Conservation (phyloP, 2,113 vertebrate species). For the Hassar affinis region DNA sequence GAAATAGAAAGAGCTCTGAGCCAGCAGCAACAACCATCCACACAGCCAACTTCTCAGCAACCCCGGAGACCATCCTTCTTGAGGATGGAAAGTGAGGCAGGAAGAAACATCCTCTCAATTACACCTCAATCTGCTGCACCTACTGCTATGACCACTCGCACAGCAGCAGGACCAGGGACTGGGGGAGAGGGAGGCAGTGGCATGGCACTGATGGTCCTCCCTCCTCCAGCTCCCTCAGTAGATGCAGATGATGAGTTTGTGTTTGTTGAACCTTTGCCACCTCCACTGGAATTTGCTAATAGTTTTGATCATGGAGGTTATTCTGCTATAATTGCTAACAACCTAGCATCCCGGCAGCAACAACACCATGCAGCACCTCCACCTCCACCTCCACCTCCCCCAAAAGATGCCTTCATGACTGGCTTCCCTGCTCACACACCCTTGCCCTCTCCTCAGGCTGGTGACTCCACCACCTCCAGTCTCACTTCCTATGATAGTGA, state of each 20-base stretch:
- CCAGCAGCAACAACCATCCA: conserved; percentile 49
- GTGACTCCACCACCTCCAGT: conserved; percentile 87
- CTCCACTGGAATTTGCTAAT: conserved; percentile 89
- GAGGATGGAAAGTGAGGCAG: conserved; percentile 74
- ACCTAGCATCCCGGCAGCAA: conserved; percentile 58
- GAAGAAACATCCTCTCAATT: conserved; percentile 70
- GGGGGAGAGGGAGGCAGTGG: conserved; percentile 61
- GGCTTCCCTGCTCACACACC: conserved; percentile 65
- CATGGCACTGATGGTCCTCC: conserved; percentile 79
- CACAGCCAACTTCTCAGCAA: conserved; percentile 62
- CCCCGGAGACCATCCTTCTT: conserved; percentile 68
- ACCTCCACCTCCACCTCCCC: conserved; percentile 54
- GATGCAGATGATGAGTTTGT: conserved; percentile 89
- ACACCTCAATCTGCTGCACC: conserved; percentile 71
- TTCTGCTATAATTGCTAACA: conserved; percentile 60
- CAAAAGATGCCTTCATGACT: conserved; percentile 64
- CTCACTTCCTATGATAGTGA: conserved; percentile 91
- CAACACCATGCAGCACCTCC: conserved; percentile 58
- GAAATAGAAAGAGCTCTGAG: conserved; percentile 68
- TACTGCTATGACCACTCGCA: conserved; percentile 45
- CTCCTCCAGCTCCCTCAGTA: conserved; percentile 86
- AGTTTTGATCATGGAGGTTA: conserved; percentile 81
- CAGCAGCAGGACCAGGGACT: conserved; percentile 46
- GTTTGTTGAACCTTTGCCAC: conserved; percentile 85
- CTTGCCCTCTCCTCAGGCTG: conserved; percentile 74